These are phyloP conservation scores for Neodiprion lecontei DNA, from an alignment of 1,140 invertebrate species.

Conservation along the genomic window DNA sequence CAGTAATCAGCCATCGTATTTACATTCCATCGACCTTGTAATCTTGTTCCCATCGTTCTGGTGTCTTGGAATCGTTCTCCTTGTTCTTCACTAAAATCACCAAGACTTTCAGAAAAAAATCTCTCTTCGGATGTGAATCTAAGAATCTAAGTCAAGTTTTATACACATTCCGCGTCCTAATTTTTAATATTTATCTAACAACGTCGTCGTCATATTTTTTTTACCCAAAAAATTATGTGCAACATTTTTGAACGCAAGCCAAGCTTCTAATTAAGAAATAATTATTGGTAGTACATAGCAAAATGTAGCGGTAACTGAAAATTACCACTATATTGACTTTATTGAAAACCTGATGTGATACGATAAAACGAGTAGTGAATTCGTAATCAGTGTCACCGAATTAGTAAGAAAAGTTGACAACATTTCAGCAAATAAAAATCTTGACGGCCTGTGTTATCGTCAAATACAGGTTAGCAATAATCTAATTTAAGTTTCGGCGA, in stretches of 20 bases:
- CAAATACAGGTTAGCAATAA: no score
- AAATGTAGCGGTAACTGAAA: no score
- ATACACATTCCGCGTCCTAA: conserved; percentile 43
- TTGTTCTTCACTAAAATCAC: conserved; percentile 47
- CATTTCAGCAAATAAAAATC: no score
- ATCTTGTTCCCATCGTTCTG: conserved; percentile 41
- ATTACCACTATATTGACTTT: no score
- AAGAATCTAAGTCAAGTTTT: conserved; percentile 43
- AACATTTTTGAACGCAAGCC: neutral
- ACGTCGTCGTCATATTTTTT: conserved; percentile 32
- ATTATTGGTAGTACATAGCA: no score
- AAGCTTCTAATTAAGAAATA: no score
- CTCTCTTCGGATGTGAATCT: conserved; percentile 46
- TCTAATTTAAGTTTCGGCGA: no score
- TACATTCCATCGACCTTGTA: conserved; percentile 42
- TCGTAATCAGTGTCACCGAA: no score
- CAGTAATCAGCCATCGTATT: conserved; percentile 29
- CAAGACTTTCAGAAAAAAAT: conserved; percentile 46
- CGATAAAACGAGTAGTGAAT: no score
- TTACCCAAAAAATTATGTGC: conserved; percentile 32
- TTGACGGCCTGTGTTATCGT: no score
- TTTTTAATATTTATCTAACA: conserved; percentile 38
- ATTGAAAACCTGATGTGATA: no score
- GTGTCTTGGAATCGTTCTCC: conserved; percentile 53
- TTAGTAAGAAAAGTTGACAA: no score